Evolutionary conservation across 2,797 vertebrate species (phyloP).

Genomic region (Tadarida brasiliensis): DNA sequence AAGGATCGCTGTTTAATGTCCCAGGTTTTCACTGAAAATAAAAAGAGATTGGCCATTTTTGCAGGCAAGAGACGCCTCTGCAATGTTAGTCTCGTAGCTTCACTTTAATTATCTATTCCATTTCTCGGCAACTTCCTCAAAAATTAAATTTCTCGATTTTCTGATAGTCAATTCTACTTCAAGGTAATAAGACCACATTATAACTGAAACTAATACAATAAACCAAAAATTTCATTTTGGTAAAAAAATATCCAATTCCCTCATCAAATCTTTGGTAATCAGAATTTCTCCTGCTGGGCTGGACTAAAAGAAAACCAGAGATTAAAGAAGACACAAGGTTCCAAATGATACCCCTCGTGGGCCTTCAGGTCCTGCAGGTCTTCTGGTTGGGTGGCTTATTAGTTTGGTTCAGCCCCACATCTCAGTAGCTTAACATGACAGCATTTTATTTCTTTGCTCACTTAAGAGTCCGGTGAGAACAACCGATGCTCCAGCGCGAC

Average conservation of each 20-base stretch:
- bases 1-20: neutral
- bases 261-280: conserved; percentile 1
- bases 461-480: neutral
- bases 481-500: neutral
- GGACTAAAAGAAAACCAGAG: conserved; percentile 11
- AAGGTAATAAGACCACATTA: neutral
- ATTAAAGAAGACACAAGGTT: neutral
- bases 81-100: neutral
- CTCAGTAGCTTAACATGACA: neutral
- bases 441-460: neutral
- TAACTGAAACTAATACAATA: conserved; percentile 51
- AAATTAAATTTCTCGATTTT: conserved; percentile 66
- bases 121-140: conserved; percentile 33
- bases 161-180: conserved; percentile 44
- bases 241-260: conserved; percentile 42
- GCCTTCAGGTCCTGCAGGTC: neutral
- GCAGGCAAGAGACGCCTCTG: neutral
- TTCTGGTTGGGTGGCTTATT: neutral
- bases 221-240: conserved; percentile 42
- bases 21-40: neutral
- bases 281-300: neutral
- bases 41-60: neutral
- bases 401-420: neutral
- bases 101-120: conserved; percentile 45
- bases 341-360: neutral